Base-by-base conservation (phyloP, 2,113 vertebrate species). In the Rhinolophus sinicus region DNA sequence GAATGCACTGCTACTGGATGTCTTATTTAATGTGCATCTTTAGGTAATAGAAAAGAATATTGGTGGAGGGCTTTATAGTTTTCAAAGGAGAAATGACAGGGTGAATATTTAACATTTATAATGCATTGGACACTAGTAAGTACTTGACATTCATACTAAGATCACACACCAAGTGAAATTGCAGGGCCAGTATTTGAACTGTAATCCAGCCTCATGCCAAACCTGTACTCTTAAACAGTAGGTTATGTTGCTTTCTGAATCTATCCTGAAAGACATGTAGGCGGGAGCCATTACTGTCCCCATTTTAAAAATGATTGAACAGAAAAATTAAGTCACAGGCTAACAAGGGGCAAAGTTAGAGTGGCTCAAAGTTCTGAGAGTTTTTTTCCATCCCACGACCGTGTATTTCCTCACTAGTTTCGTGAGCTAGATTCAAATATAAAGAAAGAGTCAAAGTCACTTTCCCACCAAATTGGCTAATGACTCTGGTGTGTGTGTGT, bases 21-120 rank as follows among this genome's bases (percentile, higher is more conserved):
- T 83, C 54, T 95, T 70, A 58, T 87, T 89, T 92, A 87, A 70
- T 80, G 52, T 82, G 30, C 13, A 18, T 96, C 50, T 96, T 82
- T 54, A 73, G 78, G 77, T 86, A 75, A 81, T 35, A 81, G 73
- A 93, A 67, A 26, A 96, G 72, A 93, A 83, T 78, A 56, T 40
- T 83, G 35, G 24, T 54, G 40, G 77, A 70, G 6, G 69, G 2
- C 70, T 93, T 87, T 80, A 47, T 15, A 88, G 10, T 93, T 96
- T 97, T 91, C 86, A 70, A 93, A 93, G 91, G 73, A 78, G 77
- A 97, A 85, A 83, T 89, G 62, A 64, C 82, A 72, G 58, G 16
- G 52, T 83, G n/a, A 62, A 94, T 73, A 78, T 44, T 77, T 88
- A 83, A 73, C 69, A 86, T 78, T 69, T 83, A 84, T 81, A 81